These are phyloP conservation scores for Pterostichus madidus DNA, from an alignment of 2,888 invertebrate species.

Conservation along the genomic window DNA sequence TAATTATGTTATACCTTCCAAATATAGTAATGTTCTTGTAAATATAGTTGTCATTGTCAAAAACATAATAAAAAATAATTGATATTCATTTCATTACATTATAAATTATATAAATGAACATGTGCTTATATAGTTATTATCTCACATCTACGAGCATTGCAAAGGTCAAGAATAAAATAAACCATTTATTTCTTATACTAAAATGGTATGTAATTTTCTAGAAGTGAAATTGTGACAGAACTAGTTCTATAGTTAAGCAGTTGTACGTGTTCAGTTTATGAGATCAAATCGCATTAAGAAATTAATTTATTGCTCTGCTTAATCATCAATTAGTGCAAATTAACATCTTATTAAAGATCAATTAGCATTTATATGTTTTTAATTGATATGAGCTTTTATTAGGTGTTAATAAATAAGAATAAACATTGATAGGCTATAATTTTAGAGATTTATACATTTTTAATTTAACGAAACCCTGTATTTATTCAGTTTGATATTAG, in stretches of 20 bases:
- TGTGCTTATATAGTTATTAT: slow-evolving; percentile 3
- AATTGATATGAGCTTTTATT: slow-evolving; percentile 17
- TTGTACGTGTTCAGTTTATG: slow-evolving; percentile 27
- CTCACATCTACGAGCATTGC: neutral
- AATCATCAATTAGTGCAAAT: slow-evolving; percentile 32
- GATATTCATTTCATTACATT: slow-evolving; percentile 15
- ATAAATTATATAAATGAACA: slow-evolving; percentile 32
- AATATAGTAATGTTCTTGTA: too few species aligned
- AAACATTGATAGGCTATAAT: slow-evolving; percentile 12
- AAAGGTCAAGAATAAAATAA: slow-evolving; percentile 21
- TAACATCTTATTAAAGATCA: slow-evolving; percentile 20
- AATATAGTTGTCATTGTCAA: slow-evolving; percentile 46
- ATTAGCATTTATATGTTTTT: slow-evolving; percentile 31
- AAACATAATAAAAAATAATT: slow-evolving; percentile 17
- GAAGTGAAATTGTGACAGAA: slow-evolving; percentile 1
- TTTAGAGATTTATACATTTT: neutral
- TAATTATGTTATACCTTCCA: too few species aligned
- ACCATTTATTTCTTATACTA: slow-evolving; percentile 4
- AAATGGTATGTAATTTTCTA: slow-evolving; percentile 26
- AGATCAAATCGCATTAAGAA: neutral
- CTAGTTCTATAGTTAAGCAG: slow-evolving; percentile 11
- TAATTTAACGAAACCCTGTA: too few species aligned
- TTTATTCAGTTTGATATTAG: neutral
- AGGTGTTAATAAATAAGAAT: slow-evolving; percentile 5
- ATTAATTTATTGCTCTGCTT: slow-evolving; percentile 9